phyloP scores from a whole-genome alignment of 2,797 vertebrate species.

The Garrulus glandarius region DNA sequence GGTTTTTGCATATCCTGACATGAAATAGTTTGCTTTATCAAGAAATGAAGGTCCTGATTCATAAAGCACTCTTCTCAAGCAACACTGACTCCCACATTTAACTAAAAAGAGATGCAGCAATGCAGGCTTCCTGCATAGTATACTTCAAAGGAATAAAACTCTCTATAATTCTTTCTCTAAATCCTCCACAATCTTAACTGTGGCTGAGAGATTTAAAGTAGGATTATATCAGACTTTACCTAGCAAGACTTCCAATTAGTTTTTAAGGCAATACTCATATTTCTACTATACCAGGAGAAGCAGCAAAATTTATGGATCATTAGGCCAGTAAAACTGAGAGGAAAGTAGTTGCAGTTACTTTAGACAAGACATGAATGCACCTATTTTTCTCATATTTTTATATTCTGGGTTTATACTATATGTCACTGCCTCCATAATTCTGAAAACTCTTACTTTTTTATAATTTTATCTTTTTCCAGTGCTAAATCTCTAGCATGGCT shows the following conservation, averaged over 20 bases:
- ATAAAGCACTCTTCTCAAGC: not conserved
- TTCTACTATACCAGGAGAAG: slow-evolving; percentile 1
- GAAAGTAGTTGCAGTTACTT: slow-evolving; percentile 6
- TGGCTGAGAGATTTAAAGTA: slow-evolving; percentile 26
- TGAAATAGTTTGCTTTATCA: not conserved
- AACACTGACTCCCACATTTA: not conserved
- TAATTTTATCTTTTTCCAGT: not conserved
- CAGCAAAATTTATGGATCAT: slow-evolving; percentile 49
- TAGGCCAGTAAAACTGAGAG: slow-evolving; percentile 33
- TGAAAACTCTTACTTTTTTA: not conserved
- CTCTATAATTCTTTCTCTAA: not conserved
- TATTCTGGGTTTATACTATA: not conserved
- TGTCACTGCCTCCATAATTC: not conserved
- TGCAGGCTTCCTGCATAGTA: not conserved
- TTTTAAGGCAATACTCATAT: slow-evolving; percentile 47
- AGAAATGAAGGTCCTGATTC: not conserved
- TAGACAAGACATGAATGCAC: not conserved
- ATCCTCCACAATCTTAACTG: not conserved
- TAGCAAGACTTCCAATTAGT: slow-evolving; percentile 44
- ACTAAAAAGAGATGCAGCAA: not conserved
- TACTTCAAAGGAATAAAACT: not conserved
- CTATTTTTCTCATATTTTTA: slow-evolving; percentile 42
- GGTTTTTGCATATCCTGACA: not conserved
- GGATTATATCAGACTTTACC: slow-evolving; percentile 5
- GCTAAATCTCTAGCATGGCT: not conserved